Evolutionary conservation across 2,113 vertebrate species (phyloP).

Genomic region (Dicaeum eximium): DNA sequence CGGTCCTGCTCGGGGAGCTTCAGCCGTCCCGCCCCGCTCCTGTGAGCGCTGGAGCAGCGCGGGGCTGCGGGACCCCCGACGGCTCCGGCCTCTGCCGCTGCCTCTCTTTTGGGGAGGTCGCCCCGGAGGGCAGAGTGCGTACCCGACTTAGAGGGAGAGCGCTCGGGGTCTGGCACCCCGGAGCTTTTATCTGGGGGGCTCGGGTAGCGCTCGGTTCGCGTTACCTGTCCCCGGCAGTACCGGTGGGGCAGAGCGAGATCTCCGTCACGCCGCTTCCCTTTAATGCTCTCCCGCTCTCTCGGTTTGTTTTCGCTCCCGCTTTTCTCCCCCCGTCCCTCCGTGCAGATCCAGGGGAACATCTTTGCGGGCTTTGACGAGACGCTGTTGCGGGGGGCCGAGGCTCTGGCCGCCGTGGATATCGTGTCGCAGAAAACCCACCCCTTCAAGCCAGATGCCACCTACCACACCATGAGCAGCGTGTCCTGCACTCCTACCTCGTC

Average conservation of each 20-base stretch:
- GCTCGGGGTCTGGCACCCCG: not conserved
- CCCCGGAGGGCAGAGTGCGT: not conserved
- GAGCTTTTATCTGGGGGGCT: fast-evolving
- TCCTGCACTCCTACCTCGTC: slow-evolving; percentile 87
- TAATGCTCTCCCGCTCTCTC: not conserved
- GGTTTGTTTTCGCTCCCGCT: not conserved
- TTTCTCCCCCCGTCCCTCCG: not conserved
- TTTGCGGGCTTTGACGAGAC: slow-evolving; percentile 92
- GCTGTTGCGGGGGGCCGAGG: slow-evolving; percentile 87
- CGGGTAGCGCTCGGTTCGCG: not conserved
- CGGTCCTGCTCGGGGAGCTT: not conserved
- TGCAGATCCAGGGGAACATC: slow-evolving; percentile 88
- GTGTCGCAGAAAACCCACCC: slow-evolving; percentile 88
- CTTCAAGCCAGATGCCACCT: slow-evolving; percentile 93
- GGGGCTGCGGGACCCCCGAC: not conserved
- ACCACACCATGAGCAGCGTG: slow-evolving; percentile 94
- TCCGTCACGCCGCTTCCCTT: fast-evolving
- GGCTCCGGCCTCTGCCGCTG: not conserved
- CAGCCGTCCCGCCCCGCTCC: not conserved
- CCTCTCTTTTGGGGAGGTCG: fast-evolving
- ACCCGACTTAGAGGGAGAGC: fast-evolving
- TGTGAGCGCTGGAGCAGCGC: not conserved
- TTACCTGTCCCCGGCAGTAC: not conserved
- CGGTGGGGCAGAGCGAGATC: not conserved
- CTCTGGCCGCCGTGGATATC: slow-evolving; percentile 90